Percentiles rank a stretch among this genome's conserved stretches.
Conservation (phyloP, 1,140 invertebrate genomes). For the Capitella teleta region DNA sequence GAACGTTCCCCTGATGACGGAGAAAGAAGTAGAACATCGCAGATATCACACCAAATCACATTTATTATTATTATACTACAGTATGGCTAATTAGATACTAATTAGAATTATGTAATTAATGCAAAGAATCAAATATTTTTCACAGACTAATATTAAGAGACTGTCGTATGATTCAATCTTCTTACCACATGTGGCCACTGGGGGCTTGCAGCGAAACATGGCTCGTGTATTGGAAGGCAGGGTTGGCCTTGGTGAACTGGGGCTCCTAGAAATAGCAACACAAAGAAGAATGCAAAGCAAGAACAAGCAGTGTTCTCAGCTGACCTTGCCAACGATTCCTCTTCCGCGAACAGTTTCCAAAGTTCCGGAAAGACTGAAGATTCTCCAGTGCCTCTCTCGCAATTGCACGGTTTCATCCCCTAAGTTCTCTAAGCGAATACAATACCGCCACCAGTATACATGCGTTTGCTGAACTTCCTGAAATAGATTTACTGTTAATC, state of each 20-base stretch:
- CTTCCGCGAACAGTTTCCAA: conserved; percentile 85
- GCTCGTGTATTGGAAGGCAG: conserved; percentile 94
- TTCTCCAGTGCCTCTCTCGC: conserved; percentile 89
- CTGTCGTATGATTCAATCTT: background rate
- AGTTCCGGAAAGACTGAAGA: conserved; percentile 87
- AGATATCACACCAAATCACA: background rate
- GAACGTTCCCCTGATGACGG: conserved; percentile 72
- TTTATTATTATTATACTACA: background rate
- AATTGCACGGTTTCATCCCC: conserved; percentile 79
- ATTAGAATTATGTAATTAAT: background rate
- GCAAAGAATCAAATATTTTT: background rate
- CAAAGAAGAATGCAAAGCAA: background rate
- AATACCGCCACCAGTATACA: conserved; percentile 57
- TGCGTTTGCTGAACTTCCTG: conserved; percentile 30
- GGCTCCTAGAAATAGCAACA: conserved; percentile 55
- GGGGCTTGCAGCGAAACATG: conserved; percentile 92
- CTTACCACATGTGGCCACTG: conserved; percentile 92
- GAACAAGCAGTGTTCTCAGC: background rate
- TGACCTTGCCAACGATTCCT: conserved; percentile 77
- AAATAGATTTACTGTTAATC: conserved; percentile 10
- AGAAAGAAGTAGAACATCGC: background rate
- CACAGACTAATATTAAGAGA: background rate
- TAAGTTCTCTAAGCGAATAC: conserved; percentile 88
- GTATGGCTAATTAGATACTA: background rate
- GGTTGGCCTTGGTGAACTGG: conserved; percentile 68